Conservation (phyloP, 2,797 vertebrate species). For the Chaunax sp. region DNA sequence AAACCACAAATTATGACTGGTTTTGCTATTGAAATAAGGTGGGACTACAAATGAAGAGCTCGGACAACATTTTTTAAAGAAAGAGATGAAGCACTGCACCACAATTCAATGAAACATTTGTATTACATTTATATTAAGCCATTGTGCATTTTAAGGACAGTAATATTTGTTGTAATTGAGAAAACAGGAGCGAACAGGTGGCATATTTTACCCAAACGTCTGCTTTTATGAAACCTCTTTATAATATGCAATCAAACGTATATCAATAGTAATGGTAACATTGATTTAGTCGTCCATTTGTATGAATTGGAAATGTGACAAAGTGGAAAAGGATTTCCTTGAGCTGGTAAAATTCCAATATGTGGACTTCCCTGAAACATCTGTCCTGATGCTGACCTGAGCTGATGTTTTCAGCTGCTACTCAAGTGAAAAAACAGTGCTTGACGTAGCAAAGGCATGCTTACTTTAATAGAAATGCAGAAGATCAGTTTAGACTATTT, state of each 20-base stretch:
- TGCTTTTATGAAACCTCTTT: too few relatives aligned
- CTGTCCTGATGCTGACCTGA: neutral
- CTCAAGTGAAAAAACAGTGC: too few relatives aligned
- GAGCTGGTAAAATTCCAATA: too few relatives aligned
- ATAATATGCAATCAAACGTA: too few relatives aligned
- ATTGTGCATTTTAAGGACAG: neutral
- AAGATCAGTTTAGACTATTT: neutral
- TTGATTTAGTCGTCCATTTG: neutral
- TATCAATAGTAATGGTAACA: neutral
- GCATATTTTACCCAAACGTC: too few relatives aligned
- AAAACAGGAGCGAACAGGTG: too few relatives aligned
- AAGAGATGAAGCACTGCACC: neutral
- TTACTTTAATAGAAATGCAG: neutral
- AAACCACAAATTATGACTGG: slow-evolving; percentile 19
- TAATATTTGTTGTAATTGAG: too few relatives aligned
- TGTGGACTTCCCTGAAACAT: too few relatives aligned
- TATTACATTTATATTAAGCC: slow-evolving; percentile 4
- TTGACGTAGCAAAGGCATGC: neutral
- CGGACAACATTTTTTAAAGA: neutral
- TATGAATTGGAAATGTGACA: neutral
- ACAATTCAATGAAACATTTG: slow-evolving; percentile 17
- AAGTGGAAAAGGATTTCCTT: too few relatives aligned
- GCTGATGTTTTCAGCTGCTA: neutral
- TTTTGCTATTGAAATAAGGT: slow-evolving; percentile 11
- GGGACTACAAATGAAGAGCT: slow-evolving; percentile 8